These are phyloP conservation scores for Cryptomyrus ogoouensis DNA, from an alignment of 2,113 vertebrate genomes.

Conservation along the genomic window DNA sequence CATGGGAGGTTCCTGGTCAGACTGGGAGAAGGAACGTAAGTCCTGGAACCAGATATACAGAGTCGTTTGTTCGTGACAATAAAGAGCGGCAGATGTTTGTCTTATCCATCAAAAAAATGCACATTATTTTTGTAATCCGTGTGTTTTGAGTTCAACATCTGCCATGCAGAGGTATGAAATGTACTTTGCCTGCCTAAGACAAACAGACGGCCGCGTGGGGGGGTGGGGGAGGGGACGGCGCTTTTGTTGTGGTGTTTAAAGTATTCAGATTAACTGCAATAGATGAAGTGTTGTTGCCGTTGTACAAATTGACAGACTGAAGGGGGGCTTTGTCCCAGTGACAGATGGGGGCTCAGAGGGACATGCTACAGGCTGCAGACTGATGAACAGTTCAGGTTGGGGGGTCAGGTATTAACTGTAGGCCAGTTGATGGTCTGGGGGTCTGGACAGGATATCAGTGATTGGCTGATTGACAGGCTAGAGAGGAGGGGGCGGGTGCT, in stretches of 20 bases:
- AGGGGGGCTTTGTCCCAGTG: background rate
- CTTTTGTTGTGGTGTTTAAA: background rate
- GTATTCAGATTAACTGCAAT: background rate
- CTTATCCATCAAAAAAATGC: background rate
- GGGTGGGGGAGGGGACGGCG: background rate
- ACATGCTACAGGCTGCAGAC: background rate
- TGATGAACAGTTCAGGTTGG: background rate
- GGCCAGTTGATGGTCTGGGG: background rate
- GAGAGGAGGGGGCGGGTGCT: background rate
- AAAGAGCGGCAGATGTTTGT: background rate
- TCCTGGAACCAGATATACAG: background rate
- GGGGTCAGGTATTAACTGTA: background rate
- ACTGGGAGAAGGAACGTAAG: background rate
- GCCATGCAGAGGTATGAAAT: background rate
- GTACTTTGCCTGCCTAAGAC: background rate
- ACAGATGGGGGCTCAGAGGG: background rate
- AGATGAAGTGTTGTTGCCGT: background rate
- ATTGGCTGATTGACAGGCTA: background rate
- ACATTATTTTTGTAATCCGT: background rate
- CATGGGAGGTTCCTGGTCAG: background rate
- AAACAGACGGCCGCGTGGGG: background rate
- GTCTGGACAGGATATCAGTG: background rate
- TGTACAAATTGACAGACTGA: background rate
- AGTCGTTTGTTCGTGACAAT: background rate
- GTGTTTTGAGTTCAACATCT: background rate